These are phyloP conservation scores for Tipula helvola DNA, from an alignment of 2,888 invertebrate species.

Conservation along the genomic window DNA sequence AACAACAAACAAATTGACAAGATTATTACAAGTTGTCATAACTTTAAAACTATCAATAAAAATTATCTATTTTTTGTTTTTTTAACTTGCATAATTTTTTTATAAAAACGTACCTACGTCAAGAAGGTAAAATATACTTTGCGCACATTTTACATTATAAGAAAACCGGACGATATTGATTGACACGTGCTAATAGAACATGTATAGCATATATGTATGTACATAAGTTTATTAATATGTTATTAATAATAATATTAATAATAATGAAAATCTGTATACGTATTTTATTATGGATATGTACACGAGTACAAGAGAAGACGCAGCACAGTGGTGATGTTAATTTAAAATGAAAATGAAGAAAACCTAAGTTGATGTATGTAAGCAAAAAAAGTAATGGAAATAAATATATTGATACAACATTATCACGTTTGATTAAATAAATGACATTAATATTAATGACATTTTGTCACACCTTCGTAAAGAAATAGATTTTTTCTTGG, in stretches of 20 bases:
- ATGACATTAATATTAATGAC: background rate
- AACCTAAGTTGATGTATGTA: background rate
- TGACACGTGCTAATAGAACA: background rate
- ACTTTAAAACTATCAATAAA: background rate
- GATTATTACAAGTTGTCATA: background rate
- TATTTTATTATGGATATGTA: background rate
- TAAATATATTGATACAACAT: background rate
- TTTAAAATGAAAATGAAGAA: background rate
- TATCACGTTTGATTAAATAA: constrained; percentile 4
- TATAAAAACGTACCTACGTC: background rate
- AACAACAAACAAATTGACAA: background rate
- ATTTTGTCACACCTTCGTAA: background rate
- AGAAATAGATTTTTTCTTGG: background rate
- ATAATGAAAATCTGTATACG: background rate
- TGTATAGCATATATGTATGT: background rate
- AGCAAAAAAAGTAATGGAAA: background rate
- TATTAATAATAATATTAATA: background rate
- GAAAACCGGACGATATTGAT: background rate
- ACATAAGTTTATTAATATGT: background rate
- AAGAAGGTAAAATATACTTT: background rate
- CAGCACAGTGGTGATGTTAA: background rate
- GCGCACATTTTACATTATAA: background rate
- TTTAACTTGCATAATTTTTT: background rate
- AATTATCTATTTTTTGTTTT: background rate
- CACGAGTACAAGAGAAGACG: background rate